Evolutionary conservation across 2,113 vertebrate genomes (phyloP), one percentile per base, ranked within the genome.

Genomic region (Rhadina sibilatrix): DNA sequence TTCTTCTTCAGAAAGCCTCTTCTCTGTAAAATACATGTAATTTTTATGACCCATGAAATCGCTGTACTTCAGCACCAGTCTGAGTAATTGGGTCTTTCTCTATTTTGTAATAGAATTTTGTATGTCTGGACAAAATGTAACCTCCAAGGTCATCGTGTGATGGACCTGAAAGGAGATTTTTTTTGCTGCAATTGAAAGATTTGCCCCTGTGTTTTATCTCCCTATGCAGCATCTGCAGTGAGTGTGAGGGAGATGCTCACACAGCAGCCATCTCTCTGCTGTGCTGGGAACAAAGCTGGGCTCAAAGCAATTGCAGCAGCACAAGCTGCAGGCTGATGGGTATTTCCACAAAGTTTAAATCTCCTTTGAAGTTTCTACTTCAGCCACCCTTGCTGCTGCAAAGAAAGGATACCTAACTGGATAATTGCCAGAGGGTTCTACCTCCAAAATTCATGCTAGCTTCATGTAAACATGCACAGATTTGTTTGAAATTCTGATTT

Each of bases 71-170:
- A 83, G 53, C 44, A 65, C 46, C 11, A 9, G 0, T 25, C 35
- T 7, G 15, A 33, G 22, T 38, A 50, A 18, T 9, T 5, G 0
- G 1, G 3, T 13, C 17, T 25, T 52, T 35, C 60, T 72, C 53
- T 21, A 2, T 28, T 75, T 66, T 24, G 8, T 31, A 31, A 35
- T 0, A 44, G 16, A 79, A 38, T 13, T 78, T 75, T 37, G 33
- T 15, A 3, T 3, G 20, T 12, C 40, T 37, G 61, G 52, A 28
- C 22, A 2, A 9, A 52, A 46, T 0, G 2, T 9, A 22, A 60
- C 12, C 37, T 52, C 42, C 37, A 10, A 18, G n/a, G 38, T 15
- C 44, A 10, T 28, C 7, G 1, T 4, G n/a, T 28, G 65, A 15
- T 1, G 8, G 59, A 31, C 18, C 50, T 11, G 3, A 85, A 68